Evolutionary conservation across 2,797 vertebrate species (phyloP).

Genomic region (Melanogrammus aeglefinus): DNA sequence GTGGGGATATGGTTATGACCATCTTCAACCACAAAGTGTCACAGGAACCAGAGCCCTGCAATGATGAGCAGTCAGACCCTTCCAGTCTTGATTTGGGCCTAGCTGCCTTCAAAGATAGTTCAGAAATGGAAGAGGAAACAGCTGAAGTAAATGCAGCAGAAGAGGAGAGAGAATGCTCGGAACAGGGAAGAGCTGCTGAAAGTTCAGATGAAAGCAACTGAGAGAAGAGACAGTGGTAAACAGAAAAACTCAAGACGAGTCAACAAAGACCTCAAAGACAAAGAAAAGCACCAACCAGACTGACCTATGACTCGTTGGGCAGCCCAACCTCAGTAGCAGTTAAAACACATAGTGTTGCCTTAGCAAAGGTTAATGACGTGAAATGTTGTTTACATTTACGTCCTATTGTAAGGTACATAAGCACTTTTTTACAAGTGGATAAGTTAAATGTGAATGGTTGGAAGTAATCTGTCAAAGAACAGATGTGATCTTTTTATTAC

Average conservation of each 20-base stretch:
- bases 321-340: not conserved
- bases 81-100: too few species aligned
- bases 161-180: too few species aligned
- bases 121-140: too few species aligned
- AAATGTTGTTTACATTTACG: not conserved
- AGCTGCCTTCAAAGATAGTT: too few species aligned
- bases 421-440: conserved; percentile 2
- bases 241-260: not conserved
- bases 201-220: not conserved
- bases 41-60: too few species aligned
- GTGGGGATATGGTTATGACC: too few species aligned
- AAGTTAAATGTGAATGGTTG: not conserved
- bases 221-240: not conserved
- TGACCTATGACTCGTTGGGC: not conserved
- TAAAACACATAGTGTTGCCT: not conserved
- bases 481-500: not conserved
- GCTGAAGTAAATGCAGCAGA: too few species aligned
- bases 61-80: too few species aligned
- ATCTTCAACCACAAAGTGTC: too few species aligned
- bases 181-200: too few species aligned
- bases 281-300: not conserved
- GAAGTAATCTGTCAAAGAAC: not conserved
- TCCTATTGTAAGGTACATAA: not conserved
- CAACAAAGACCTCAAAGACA: not conserved
- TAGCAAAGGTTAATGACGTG: not conserved